phyloP scores from a whole-genome alignment of 2,113 vertebrate species.

The Tragelaphus scriptus region DNA sequence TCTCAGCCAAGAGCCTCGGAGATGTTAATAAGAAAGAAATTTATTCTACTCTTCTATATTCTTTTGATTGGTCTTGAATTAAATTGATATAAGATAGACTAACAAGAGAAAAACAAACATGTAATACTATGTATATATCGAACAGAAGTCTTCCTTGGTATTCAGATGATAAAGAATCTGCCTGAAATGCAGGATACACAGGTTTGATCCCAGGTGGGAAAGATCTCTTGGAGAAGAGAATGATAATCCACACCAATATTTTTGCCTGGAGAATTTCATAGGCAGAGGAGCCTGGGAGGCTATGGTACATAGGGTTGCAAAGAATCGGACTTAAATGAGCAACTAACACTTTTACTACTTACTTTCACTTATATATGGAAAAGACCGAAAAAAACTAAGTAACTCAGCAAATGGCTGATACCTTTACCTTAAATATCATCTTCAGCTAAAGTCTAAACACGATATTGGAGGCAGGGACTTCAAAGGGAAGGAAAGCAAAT shows the following conservation, averaged over 20 bases:
- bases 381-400: neutral
- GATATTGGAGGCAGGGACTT: neutral
- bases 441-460: neutral
- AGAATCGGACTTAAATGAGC: rapidly evolving
- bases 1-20: neutral
- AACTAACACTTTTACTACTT: neutral
- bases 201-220: neutral
- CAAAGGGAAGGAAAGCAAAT: neutral
- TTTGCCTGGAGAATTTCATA: neutral
- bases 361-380: neutral
- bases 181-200: neutral
- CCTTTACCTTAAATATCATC: neutral
- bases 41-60: neutral
- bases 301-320: neutral
- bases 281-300: neutral
- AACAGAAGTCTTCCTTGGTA: neutral
- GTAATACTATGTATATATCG: neutral
- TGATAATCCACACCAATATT: neutral
- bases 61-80: neutral
- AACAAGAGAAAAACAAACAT: neutral
- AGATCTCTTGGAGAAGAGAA: neutral
- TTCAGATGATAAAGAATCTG: neutral
- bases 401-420: neutral
- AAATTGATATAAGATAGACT: neutral
- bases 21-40: neutral